These are phyloP conservation scores for Cardinalis cardinalis DNA, from an alignment of 2,113 vertebrate species.

Conservation along the genomic window DNA sequence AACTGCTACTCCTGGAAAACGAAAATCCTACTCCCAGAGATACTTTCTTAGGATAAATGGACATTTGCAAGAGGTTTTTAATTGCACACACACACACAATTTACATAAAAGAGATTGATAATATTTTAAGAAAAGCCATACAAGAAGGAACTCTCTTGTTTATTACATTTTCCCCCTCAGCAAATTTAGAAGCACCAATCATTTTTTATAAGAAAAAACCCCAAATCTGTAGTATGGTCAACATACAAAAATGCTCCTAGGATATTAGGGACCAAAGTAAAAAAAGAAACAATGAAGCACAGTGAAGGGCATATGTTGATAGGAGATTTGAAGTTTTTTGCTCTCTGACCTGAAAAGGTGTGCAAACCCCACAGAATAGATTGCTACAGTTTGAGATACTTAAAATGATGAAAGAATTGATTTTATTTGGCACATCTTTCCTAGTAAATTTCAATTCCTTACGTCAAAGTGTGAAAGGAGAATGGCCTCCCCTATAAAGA, in stretches of 20 bases:
- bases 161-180: neutral
- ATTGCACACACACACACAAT: neutral
- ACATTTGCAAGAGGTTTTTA: neutral
- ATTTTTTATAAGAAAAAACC: neutral
- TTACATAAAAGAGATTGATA: neutral
- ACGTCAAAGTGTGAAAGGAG: neutral
- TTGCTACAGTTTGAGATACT: neutral
- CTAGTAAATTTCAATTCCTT: neutral
- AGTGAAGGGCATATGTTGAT: neutral
- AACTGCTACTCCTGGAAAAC: slow-evolving; percentile 1
- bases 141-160: neutral
- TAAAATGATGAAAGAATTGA: neutral
- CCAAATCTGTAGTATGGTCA: neutral
- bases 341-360: neutral
- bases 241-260: neutral
- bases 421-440: neutral
- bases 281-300: neutral
- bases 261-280: neutral
- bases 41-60: neutral
- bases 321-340: neutral
- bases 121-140: neutral
- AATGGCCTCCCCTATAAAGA: neutral
- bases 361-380: neutral
- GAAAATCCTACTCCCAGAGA: neutral
- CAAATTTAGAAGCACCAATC: neutral